Evolutionary conservation across 1,140 invertebrate species (phyloP), one percentile per base, ranked within the genome.

Genomic region (Microplitis demolitor): DNA sequence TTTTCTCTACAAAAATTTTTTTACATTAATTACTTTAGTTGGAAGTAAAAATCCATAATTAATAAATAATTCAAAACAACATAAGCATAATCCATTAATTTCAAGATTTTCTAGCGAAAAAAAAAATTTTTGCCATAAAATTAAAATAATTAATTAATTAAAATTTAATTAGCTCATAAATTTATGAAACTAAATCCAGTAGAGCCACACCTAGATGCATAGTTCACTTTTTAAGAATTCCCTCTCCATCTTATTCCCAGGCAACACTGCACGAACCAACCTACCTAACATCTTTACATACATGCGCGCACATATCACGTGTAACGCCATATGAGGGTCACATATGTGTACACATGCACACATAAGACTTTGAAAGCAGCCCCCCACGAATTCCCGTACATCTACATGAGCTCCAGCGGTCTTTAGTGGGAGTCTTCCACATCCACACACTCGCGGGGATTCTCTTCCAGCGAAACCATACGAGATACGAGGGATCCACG

Each of bases 371-470:
- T 45, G 39, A 45, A 45, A 6, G n/a, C 33, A 62, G 50, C 64
- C 51, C n/a, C 62, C 35, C 35, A 8, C 31, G 45, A 24, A 64
- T 64, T 64, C 62, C 50, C 50, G 33, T 51, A 56, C 69, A 71
- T 71, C 62, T 71, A 64, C 69, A 71, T 71, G 69, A 70, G 24
- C 24, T 33, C 14, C 8, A 8, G 31, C 54, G 4, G 11, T 11
- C 54, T 56, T 16, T 11, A 61, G 58, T 61, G 58, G 58, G 31
- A 61, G 16, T 31, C 39, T 9, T 45, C 39, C 39, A 9, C 11
- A 45, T 11, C 39, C 39, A 45, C 39, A 45, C 11, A 45, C 11
- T 45, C 39, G 6, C 11, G 39, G 24, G 24, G 24, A 2, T 24
- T 24, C 24, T 24, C 24, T 24, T 24, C 24, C 24, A 24, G 24